Percentiles rank a stretch among this genome's conserved stretches.
phyloP scores from a whole-genome alignment of 2,113 vertebrate species.

The Oryctolagus cuniculus region DNA sequence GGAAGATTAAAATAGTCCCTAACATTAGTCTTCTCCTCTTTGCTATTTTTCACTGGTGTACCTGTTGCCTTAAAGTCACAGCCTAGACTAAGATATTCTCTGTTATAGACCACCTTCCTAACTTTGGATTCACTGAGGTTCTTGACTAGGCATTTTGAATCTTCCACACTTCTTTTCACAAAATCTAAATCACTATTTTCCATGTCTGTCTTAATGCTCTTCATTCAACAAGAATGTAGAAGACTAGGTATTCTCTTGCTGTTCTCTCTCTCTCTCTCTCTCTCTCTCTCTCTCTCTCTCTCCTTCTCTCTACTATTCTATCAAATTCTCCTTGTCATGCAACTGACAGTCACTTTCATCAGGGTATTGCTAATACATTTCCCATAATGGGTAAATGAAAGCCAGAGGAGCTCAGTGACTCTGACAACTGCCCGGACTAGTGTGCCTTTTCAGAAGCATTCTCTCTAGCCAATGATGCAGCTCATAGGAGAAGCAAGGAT shows the following conservation, averaged over 20 bases:
- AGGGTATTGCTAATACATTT: constrained; percentile 38
- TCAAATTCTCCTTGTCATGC: not conserved
- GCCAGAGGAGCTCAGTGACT: not conserved
- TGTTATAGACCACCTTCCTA: not conserved
- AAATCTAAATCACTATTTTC: not conserved
- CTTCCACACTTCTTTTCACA: constrained; percentile 39
- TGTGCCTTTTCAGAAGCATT: not conserved
- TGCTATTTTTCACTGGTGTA: not conserved
- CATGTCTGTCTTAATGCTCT: not conserved
- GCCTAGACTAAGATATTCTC: not conserved
- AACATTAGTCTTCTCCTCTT: not conserved
- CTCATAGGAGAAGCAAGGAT: not conserved
- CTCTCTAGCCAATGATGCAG: not conserved
- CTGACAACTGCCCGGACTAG: not conserved
- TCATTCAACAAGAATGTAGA: not conserved
- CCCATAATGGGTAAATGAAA: not conserved
- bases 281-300: not conserved
- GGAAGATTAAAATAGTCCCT: not conserved
- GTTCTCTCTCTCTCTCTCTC: not conserved
- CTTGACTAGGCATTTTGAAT: constrained; percentile 25
- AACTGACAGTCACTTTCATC: constrained; percentile 18
- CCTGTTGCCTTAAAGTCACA: not conserved
- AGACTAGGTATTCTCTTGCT: not conserved
- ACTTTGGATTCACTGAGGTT: not conserved
- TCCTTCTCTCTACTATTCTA: not conserved